Evolutionary conservation across 37 sponge, comb jelly and placozoan genomes (phyloP), one percentile per base, ranked within the genome.

Genomic region (Beroe ovata): DNA sequence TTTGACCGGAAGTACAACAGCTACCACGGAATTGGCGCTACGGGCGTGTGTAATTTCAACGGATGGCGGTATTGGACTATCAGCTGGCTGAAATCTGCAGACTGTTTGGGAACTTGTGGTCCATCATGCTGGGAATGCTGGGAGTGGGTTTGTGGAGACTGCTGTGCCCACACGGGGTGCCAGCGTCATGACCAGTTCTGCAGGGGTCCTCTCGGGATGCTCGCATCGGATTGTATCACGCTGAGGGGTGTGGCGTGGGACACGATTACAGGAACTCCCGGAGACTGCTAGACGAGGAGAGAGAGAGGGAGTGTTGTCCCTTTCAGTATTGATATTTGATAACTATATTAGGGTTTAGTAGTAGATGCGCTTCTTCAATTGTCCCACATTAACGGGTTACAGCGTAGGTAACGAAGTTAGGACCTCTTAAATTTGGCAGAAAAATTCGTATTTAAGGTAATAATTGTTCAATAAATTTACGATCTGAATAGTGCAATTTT

Each of bases 121-220:
- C 71, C 36, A 29, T 8, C 71, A 1, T 69, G 71, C 71, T 25
- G 8, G 23, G 6, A 21, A 8, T 69, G 71, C 38, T 69, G 71
- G 71, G 8, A 8, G 35, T 69, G 71, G 71, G 71, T 69, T 16
- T 69, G 71, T 69, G 71, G 71, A 29, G 71, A 69, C 20, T 69
- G 71, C 71, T 69, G 71, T 69, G 3, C 4, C 19, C 71, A 69
- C 71, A 32, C 38, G 26, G 71, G 71, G 36, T 69, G 71, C 20
- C 19, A 8, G 71, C 26, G 36, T 1, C 71, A 69, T 36, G 71
- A 69, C 38, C 21, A 8, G 35, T 69, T 69, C 38, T 69, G 71
- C 32, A 29, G 20, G 71, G 71, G 38, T 8, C 32, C 6, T 69
- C 6, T 6, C 38, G 71, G 38, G 1, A 69, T 33, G 71, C 4